Evolutionary conservation across 2,888 invertebrate genomes (phyloP).

Genomic region (Ypsolopha sequella): DNA sequence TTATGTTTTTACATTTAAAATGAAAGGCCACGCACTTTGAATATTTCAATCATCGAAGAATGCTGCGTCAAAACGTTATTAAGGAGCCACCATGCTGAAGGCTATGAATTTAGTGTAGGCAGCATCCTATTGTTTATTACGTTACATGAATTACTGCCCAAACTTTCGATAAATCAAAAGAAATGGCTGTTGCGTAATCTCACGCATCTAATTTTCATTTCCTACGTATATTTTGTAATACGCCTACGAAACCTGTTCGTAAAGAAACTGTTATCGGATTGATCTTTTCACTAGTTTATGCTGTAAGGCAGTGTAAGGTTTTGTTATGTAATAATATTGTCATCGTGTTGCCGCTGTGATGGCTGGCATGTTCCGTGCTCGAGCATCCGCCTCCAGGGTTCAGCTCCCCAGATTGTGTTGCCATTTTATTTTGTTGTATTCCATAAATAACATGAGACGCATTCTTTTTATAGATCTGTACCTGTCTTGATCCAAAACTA

Average conservation of each 20-base stretch:
- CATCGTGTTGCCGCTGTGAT: neutral
- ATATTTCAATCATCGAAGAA: neutral
- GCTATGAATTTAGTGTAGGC: no score
- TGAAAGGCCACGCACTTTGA: neutral
- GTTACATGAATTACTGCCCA: no score
- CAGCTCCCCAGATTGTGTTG: neutral
- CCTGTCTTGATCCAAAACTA: no score
- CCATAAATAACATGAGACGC: no score
- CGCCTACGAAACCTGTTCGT: constrained; percentile 1
- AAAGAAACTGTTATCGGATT: neutral
- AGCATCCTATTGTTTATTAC: no score
- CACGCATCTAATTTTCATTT: neutral
- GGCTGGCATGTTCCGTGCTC: neutral
- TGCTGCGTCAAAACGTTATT: no score
- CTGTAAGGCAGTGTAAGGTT: constrained; percentile 3
- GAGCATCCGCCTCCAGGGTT: constrained; percentile 11
- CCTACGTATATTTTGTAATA: neutral
- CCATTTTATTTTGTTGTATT: neutral
- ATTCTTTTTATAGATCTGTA: no score
- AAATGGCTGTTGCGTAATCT: neutral
- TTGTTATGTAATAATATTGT: constrained; percentile 16
- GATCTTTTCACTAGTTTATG: constrained; percentile 1
- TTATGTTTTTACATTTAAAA: neutral
- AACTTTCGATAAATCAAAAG: no score
- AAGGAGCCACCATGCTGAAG: neutral